Evolutionary conservation across 1,140 invertebrate genomes (phyloP).

Genomic region (Brachionus paranguensis): DNA sequence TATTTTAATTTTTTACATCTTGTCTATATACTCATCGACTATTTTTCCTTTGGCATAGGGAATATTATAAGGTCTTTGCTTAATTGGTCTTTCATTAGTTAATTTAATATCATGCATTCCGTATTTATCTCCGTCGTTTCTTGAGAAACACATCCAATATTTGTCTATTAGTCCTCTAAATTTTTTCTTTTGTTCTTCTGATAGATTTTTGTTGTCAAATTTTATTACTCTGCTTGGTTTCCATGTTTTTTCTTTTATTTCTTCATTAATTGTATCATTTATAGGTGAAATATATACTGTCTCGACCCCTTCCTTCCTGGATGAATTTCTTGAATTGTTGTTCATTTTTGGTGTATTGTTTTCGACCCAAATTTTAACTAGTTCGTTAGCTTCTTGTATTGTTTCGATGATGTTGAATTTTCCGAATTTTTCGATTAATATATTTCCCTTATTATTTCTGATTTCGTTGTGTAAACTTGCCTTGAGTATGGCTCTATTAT

Average conservation of each 20-base stretch:
- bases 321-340: neutral
- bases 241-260: neutral
- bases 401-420: too few relatives aligned
- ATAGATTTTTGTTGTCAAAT: too few relatives aligned
- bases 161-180: too few relatives aligned
- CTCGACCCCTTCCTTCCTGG: neutral
- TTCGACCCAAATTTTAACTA: neutral
- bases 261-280: neutral
- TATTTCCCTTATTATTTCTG: too few relatives aligned
- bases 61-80: neutral
- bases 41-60: neutral
- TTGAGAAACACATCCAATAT: too few relatives aligned
- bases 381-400: neutral
- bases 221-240: neutral
- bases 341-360: neutral
- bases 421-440: too few relatives aligned
- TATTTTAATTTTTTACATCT: slow-evolving; percentile 39
- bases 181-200: too few relatives aligned
- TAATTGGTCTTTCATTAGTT: neutral
- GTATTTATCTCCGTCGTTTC: too few relatives aligned
- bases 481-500: too few relatives aligned
- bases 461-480: too few relatives aligned
- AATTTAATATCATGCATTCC: too few relatives aligned
- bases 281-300: neutral
- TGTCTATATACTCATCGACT: neutral